phyloP scores from a whole-genome alignment of 2,797 vertebrate species.

The Ateles fusciceps region DNA sequence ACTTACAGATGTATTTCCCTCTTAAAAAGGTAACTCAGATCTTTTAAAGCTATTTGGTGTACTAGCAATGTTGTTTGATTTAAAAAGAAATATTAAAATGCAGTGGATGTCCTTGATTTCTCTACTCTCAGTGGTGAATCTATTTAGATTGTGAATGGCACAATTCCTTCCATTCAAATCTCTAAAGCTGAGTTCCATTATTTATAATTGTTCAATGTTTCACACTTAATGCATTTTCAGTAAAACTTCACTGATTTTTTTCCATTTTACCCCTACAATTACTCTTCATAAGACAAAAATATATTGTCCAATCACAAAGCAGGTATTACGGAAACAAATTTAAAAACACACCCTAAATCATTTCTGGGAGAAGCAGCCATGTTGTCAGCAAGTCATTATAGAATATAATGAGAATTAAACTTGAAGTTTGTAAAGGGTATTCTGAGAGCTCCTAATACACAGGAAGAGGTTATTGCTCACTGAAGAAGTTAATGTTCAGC shows the following conservation, averaged over 20 bases:
- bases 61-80: background rate
- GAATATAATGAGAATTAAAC: constrained; percentile 48
- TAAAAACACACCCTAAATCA: background rate
- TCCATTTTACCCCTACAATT: background rate
- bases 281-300: constrained; percentile 46
- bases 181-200: constrained; percentile 30
- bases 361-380: background rate
- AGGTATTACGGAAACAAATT: constrained; percentile 38
- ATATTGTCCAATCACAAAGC: background rate
- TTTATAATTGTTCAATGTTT: constrained; percentile 57
- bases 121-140: constrained; percentile 46
- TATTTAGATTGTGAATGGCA: constrained; percentile 61
- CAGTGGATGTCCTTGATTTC: constrained; percentile 54
- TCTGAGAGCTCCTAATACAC: background rate
- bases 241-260: constrained; percentile 21
- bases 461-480: background rate
- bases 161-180: constrained; percentile 38
- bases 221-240: constrained; percentile 2
- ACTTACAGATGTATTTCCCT: constrained; percentile 34
- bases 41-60: constrained; percentile 52
- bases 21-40: background rate
- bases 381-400: background rate
- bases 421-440: background rate
- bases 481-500: background rate
- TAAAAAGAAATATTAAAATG: constrained; percentile 69